Base-by-base conservation (phyloP, 2,797 vertebrate species). In the Bucorvus abyssinicus region DNA sequence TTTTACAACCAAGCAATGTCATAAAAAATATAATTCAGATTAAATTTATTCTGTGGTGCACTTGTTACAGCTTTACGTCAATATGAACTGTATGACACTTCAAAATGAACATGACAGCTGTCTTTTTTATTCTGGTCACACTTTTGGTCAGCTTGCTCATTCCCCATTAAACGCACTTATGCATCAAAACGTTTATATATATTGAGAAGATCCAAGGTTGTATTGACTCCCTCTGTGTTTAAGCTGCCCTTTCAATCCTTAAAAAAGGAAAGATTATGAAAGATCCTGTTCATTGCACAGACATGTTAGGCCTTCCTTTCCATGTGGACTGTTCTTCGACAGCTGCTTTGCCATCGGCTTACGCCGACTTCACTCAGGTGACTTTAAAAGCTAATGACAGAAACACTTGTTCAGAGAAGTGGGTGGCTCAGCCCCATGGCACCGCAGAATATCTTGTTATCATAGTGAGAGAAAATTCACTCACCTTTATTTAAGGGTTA, bases 321-420 rank as follows among this genome's bases (percentile, higher is more conserved):
- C 30, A 14, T 13, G 45, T 14, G 50, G 59, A 40, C 53, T 1
- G 1, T 27, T 84, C 61, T 90, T 86, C 0, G 6, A 59, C 60
- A 92, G 89, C 59, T 93, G 80, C 77, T 93, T 86, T 73, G 74
- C 77, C 78, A 76, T 12, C 1, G 84, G 89, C 63, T 89, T 65
- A 40, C 69, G 92, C 69, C 73, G 60, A 26, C 63, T 94, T 89
- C 59, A 65, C 45, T 76, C 67, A 69, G 71, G 87, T 93, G 82
- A 89, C 75, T 82, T 92, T 89, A 87, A 91, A 87, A 87, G 64
- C 38, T 85, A 87, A 89, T 38, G 90, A 91, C 91, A 89, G 89
- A 89, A 96, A 68, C 84, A 89, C 47, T 76, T 81, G 68, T 61
- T 87, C 89, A 82, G 63, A 42, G 74, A 81, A 92, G 44, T 59